Percentiles rank a stretch among this genome's conserved stretches.
These are phyloP conservation scores for Columbina picui DNA, from an alignment of 2,113 vertebrate genomes.

Conservation along the genomic window DNA sequence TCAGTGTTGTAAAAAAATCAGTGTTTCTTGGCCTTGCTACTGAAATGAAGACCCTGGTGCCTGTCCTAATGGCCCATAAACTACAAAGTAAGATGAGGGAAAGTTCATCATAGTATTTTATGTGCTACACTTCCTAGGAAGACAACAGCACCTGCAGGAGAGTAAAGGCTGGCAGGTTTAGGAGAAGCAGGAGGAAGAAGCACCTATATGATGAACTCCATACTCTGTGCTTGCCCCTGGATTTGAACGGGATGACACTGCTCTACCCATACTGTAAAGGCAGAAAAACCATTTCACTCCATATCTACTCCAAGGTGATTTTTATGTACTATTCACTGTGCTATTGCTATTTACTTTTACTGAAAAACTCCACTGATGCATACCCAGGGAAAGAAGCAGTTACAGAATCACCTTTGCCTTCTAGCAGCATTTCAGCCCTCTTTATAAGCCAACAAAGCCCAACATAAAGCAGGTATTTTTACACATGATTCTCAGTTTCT, in stretches of 20 bases:
- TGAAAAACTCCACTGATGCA: neutral
- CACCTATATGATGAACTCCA: neutral
- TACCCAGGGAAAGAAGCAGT: neutral
- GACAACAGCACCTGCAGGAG: neutral
- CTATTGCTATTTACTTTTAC: neutral
- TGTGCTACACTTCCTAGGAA: neutral
- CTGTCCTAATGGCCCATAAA: neutral
- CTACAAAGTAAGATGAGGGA: neutral
- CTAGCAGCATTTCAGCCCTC: neutral
- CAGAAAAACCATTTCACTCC: neutral
- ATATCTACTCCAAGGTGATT: neutral
- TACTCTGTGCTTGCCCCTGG: neutral
- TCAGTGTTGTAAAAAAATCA: neutral
- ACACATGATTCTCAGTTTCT: neutral
- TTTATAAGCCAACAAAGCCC: neutral
- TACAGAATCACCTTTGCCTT: slow-evolving; percentile 7
- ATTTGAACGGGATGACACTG: neutral
- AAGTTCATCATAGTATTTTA: neutral
- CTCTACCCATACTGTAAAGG: neutral
- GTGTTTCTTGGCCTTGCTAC: neutral
- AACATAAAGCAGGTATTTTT: neutral
- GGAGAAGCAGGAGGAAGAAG: neutral
- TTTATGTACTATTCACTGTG: neutral
- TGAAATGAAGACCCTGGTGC: neutral
- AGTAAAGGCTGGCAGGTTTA: neutral